These are phyloP conservation scores for Elysia chlorotica DNA, from an alignment of 1,140 invertebrate species.

Conservation along the genomic window DNA sequence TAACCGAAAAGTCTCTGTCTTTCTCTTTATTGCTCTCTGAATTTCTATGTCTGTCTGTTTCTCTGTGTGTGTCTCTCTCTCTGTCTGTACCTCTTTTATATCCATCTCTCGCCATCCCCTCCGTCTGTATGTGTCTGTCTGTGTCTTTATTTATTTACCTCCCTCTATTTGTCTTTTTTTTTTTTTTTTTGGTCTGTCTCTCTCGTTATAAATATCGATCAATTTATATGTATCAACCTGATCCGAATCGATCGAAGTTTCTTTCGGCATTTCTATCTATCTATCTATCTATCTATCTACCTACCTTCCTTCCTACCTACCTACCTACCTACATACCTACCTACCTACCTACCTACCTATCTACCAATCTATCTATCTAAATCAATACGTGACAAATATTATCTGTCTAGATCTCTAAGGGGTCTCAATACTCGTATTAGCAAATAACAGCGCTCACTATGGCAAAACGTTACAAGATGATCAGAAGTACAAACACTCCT, in stretches of 20 bases:
- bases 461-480: too few species aligned
- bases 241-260: too few species aligned
- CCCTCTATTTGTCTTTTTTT: not conserved
- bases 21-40: not conserved
- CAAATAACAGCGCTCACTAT: too few species aligned
- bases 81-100: not conserved
- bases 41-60: not conserved
- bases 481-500: too few species aligned
- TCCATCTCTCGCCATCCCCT: not conserved
- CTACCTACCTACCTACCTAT: not conserved
- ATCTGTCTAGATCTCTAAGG: too few species aligned
- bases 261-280: not conserved
- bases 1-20: too few species aligned
- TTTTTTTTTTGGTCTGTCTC: not conserved
- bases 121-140: not conserved
- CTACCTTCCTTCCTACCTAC: not conserved
- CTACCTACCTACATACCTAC: not conserved
- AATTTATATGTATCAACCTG: too few species aligned
- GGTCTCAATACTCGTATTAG: too few species aligned
- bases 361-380: too few species aligned
- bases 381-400: too few species aligned
- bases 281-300: not conserved
- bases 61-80: not conserved
- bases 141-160: not conserved
- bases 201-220: too few species aligned